These are phyloP conservation scores for Poliocrania exsul DNA, from an alignment of 2,797 vertebrate genomes.

Conservation along the genomic window DNA sequence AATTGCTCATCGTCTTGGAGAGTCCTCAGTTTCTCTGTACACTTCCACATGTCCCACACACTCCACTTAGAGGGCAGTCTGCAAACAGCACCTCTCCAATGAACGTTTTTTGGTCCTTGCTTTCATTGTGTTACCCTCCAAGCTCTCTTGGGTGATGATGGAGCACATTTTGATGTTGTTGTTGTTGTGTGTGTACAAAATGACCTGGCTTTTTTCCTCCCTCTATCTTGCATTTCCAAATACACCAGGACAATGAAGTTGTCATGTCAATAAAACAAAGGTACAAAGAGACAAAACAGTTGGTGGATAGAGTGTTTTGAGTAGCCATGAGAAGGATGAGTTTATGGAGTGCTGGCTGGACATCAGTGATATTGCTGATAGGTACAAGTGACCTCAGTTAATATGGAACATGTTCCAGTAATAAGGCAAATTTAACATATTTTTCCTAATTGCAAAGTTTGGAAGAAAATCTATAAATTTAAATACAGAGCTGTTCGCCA, in stretches of 20 bases:
- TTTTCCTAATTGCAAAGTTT: not conserved
- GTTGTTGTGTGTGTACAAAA: not conserved
- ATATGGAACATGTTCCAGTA: rapidly evolving
- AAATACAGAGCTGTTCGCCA: not conserved
- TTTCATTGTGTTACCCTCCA: not conserved
- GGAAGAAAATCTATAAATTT: not conserved
- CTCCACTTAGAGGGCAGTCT: not conserved
- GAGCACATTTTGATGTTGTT: not conserved
- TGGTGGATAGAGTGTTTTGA: not conserved
- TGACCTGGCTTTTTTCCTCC: not conserved
- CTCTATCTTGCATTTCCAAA: rapidly evolving
- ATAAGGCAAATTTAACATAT: not conserved
- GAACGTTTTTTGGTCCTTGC: not conserved
- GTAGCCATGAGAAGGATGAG: not conserved
- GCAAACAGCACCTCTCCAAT: not conserved
- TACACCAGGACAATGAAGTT: not conserved
- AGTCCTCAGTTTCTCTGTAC: not conserved
- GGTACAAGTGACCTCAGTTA: not conserved
- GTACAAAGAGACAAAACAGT: not conserved
- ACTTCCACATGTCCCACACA: not conserved
- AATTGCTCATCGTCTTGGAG: not conserved
- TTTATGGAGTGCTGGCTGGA: not conserved
- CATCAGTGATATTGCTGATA: not conserved
- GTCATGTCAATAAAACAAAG: not conserved
- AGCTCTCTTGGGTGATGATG: not conserved